Conservation (phyloP, 2,113 vertebrate species). For the Vimba vimba region DNA sequence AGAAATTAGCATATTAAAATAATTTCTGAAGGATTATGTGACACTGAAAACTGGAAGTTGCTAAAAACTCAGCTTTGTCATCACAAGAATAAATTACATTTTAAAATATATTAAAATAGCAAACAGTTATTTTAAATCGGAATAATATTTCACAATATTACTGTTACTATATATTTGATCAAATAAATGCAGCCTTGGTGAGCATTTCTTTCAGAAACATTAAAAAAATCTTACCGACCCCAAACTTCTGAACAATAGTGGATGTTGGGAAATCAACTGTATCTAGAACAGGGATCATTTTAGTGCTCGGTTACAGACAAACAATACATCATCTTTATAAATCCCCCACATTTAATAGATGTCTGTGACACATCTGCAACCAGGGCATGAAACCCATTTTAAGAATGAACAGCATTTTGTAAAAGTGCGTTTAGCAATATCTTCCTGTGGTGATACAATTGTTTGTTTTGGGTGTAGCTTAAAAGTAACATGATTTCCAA, state of each 20-base stretch:
- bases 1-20: too few relatives aligned
- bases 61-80: too few relatives aligned
- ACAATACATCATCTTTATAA: background rate
- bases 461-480: background rate
- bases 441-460: background rate
- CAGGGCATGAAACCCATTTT: background rate
- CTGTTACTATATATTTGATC: background rate
- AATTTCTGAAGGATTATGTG: too few relatives aligned
- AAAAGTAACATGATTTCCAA: slow-evolving; percentile 16
- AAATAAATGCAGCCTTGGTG: background rate
- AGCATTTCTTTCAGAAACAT: background rate
- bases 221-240: too few relatives aligned
- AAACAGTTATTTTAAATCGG: too few relatives aligned
- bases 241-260: background rate
- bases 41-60: too few relatives aligned
- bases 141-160: background rate
- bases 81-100: too few relatives aligned
- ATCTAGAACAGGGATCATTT: background rate
- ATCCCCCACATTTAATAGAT: background rate
- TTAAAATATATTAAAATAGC: too few relatives aligned
- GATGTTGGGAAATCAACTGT: background rate
- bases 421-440: background rate
- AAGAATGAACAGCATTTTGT: background rate
- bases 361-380: background rate
- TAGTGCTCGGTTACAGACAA: background rate